phyloP scores from a whole-genome alignment of 2,797 vertebrate species.

The Catostomus latipinnis region DNA sequence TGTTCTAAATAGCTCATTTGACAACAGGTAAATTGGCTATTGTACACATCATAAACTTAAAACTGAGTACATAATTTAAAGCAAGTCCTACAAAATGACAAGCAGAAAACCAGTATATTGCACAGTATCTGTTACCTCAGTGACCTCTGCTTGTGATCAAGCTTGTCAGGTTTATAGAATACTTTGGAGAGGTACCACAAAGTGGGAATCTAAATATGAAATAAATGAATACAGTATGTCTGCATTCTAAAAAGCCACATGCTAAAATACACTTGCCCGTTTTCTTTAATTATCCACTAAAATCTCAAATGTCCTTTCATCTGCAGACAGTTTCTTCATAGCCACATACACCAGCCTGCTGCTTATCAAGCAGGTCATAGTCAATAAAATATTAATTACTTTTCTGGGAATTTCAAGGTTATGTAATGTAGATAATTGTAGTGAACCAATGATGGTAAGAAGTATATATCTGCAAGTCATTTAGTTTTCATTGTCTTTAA shows the following conservation, averaged over 20 bases:
- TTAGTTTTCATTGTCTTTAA: not conserved
- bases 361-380: not conserved
- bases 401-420: not conserved
- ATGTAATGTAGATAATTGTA: not conserved
- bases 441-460: not conserved
- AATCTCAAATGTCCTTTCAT: not conserved
- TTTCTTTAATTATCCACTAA: not conserved
- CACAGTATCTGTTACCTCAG: not conserved
- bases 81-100: not conserved
- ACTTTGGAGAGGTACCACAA: conserved; percentile 2
- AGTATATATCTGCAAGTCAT: not conserved
- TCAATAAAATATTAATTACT: not conserved
- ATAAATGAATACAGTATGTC: not conserved
- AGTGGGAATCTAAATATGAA: conserved; percentile 8
- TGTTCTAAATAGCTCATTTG: not conserved
- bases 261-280: conserved; percentile 17
- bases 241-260: conserved; percentile 23
- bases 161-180: not conserved
- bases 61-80: not conserved
- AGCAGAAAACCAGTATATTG: not conserved
- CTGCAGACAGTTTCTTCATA: not conserved
- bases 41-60: not conserved
- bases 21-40: not conserved
- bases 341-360: not conserved
- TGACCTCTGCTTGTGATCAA: not conserved